Evolutionary conservation across 2,113 vertebrate genomes (phyloP), one percentile per base, ranked within the genome.

Genomic region (Vidua chalybeata): DNA sequence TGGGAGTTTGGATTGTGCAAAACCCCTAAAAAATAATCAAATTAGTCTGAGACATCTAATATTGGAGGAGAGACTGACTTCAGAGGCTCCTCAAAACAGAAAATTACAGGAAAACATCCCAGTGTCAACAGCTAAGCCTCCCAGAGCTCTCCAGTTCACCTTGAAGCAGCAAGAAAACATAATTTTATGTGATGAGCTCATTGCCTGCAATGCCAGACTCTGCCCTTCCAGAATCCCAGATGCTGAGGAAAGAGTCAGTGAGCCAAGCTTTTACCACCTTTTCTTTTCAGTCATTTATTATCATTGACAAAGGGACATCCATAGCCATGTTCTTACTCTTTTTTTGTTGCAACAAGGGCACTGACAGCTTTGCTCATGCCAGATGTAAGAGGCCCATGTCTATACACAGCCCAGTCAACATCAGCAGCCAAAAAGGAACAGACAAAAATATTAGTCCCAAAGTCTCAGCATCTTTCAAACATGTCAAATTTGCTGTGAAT

Each of bases 341-440:
- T 55, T 76, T 51, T 61, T 62, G 30, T 56, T 41, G 24, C 43
- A 56, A 30, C 30, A 66, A 83, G 15, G 23, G 20, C 46, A 45
- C 37, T 9, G 43, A 27, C 63, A 72, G 20, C 56, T 86, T 69
- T 75, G 28, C 4, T 2, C 24, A 8, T 22, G 21, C n/a, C n/a
- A 49, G 2, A 0, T 45, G 7, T 54, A 68, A 73, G 54, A 18
- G 5, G 7, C 27, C 18, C 6, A 2, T 2, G 6, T 39, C 61
- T 41, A 7, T 16, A 37, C 0, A 1, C 16, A 75, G 31, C 33
- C 46, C n/a, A 43, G n/a, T 18, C 51, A 49, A 43, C 5, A 15
- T 10, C 51, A 46, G 33, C 56, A 64, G 51, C 37, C 37, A 63
- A 26, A 85, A 48, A 61, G 31, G 39, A 27, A 30, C 37, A 59